These are phyloP conservation scores for Eumacrocentrus americanus DNA, from an alignment of 2,888 invertebrate genomes.

Conservation along the genomic window DNA sequence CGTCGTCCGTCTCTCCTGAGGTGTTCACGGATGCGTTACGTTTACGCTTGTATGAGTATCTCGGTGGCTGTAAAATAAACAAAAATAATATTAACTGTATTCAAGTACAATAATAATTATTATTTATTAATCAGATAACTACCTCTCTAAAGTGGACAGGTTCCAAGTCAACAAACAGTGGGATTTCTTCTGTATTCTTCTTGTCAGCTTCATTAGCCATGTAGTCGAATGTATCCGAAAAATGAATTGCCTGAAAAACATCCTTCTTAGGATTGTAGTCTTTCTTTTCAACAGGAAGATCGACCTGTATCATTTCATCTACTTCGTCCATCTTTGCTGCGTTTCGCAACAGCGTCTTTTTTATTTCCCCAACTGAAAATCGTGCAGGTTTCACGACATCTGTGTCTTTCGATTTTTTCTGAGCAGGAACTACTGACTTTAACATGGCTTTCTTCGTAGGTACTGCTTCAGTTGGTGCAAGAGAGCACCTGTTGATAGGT, in stretches of 20 bases:
- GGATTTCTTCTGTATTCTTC: slow-evolving; percentile 30
- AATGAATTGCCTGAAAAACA: slow-evolving; percentile 35
- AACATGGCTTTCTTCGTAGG: background rate
- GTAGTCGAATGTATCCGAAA: slow-evolving; percentile 51
- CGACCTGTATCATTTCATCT: slow-evolving; percentile 10
- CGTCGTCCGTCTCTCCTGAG: slow-evolving; percentile 31
- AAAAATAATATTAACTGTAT: slow-evolving; percentile 15
- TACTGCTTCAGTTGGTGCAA: no score
- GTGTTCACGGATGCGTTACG: slow-evolving; percentile 33
- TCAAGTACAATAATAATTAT: background rate
- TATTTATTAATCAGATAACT: slow-evolving; percentile 4
- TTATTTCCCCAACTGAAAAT: slow-evolving; percentile 38
- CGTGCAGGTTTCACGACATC: slow-evolving; percentile 27
- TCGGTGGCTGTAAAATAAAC: slow-evolving; percentile 47
- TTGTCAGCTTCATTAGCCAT: slow-evolving; percentile 30
- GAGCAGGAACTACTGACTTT: background rate
- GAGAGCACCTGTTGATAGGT: slow-evolving; percentile 6
- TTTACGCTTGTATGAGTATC: slow-evolving; percentile 51
- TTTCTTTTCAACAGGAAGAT: background rate
- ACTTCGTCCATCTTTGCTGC: slow-evolving; percentile 8
- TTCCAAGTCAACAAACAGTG: slow-evolving; percentile 49
- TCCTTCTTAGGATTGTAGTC: slow-evolving; percentile 14
- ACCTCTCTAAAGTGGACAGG: slow-evolving; percentile 50
- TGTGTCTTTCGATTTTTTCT: background rate
- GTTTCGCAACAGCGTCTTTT: slow-evolving; percentile 33